Evolutionary conservation across 2,888 invertebrate species (phyloP).

Genomic region (Schizaphis graminum): DNA sequence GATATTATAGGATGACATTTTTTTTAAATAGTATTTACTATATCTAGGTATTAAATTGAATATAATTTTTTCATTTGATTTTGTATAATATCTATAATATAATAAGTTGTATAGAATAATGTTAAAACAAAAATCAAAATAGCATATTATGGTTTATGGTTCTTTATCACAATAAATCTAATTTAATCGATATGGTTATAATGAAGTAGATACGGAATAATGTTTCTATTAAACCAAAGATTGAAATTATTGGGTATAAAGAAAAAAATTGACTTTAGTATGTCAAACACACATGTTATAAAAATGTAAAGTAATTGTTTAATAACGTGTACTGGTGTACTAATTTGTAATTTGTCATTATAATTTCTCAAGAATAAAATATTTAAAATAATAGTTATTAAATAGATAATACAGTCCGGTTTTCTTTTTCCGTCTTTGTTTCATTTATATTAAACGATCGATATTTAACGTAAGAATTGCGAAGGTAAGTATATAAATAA

Average conservation of each 20-base stretch:
- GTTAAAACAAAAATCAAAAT: not conserved
- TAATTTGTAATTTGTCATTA: not conserved
- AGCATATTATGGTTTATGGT: not conserved
- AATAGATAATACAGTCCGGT: not conserved
- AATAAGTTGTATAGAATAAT: not conserved
- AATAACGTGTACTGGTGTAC: too few relatives aligned
- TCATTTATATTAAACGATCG: not conserved
- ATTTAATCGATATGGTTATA: not conserved
- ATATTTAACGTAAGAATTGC: not conserved
- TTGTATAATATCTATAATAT: not conserved
- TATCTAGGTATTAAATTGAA: too few relatives aligned
- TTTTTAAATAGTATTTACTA: too few relatives aligned
- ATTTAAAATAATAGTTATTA: slow-evolving; percentile 2
- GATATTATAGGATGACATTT: too few relatives aligned
- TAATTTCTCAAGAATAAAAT: not conserved
- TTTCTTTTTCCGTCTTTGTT: not conserved
- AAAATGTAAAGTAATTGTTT: not conserved
- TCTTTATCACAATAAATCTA: not conserved
- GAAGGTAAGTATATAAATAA: not conserved
- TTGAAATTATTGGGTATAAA: not conserved
- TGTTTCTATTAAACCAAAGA: too few relatives aligned
- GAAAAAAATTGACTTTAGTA: not conserved
- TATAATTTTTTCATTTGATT: not conserved
- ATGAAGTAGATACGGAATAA: not conserved
- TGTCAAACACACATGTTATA: not conserved